Evolutionary conservation across 2,113 vertebrate genomes (phyloP).

Genomic region (Catharus bicknelli): DNA sequence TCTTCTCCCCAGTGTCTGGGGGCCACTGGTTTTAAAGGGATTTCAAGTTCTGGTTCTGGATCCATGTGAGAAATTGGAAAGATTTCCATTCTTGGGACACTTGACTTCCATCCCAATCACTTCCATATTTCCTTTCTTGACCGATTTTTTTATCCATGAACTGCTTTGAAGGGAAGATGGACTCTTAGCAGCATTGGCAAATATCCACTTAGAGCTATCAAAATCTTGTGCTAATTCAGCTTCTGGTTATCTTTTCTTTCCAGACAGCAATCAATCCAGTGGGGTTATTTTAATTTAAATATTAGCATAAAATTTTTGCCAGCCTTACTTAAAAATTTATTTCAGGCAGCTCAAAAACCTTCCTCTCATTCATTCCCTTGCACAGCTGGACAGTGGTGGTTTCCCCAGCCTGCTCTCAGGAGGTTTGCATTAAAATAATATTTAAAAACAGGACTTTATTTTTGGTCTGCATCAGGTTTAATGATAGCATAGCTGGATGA

Average conservation of each 20-base stretch:
- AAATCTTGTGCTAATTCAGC: background rate
- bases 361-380: background rate
- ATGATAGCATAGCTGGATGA: background rate
- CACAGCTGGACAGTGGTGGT: background rate
- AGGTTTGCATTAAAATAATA: background rate
- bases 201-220: background rate
- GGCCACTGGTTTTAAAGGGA: background rate
- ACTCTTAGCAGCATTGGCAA: background rate
- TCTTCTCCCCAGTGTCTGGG: background rate
- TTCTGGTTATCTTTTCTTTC: background rate
- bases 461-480: background rate
- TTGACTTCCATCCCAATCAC: background rate
- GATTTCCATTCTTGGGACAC: background rate
- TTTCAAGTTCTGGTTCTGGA: background rate
- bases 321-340: background rate
- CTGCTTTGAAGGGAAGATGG: background rate
- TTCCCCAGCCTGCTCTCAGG: background rate
- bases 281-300: background rate
- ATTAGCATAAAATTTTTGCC: background rate
- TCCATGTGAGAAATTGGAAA: background rate
- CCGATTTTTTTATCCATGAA: background rate
- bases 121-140: background rate
- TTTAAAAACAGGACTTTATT: background rate
- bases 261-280: background rate
- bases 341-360: background rate